phyloP scores from a whole-genome alignment of 1,140 invertebrate genomes.

The Batillaria attramentaria region DNA sequence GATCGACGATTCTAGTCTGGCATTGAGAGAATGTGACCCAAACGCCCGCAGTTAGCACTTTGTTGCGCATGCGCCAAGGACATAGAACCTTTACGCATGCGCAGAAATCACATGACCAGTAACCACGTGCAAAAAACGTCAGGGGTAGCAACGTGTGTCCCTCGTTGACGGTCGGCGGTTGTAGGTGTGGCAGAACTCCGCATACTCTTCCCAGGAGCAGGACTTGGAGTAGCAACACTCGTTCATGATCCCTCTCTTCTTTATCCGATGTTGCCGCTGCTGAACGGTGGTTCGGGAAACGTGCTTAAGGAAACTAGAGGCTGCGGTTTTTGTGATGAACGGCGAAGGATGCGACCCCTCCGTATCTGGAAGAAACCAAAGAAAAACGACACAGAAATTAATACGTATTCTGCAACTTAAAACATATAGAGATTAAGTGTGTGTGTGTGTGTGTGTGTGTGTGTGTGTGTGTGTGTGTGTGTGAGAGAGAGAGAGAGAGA shows the following conservation, averaged over 20 bases:
- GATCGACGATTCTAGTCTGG: too few relatives aligned
- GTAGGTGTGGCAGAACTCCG: slow-evolving; percentile 43
- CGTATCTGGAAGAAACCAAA: not conserved
- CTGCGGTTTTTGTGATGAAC: slow-evolving; percentile 24
- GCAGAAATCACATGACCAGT: not conserved
- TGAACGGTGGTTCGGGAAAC: not conserved
- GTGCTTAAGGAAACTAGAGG: slow-evolving; percentile 20
- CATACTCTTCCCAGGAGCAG: slow-evolving; percentile 50
- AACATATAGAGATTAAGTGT: not conserved
- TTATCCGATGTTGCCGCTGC: not conserved
- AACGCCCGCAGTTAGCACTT: too few relatives aligned
- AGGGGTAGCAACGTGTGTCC: slow-evolving; percentile 28
- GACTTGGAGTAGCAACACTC: slow-evolving; percentile 45
- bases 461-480: slow-evolving; percentile 1
- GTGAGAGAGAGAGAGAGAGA: slow-evolving; percentile 16
- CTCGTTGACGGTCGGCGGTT: slow-evolving; percentile 11
- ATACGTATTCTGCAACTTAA: not conserved
- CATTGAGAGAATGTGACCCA: too few relatives aligned
- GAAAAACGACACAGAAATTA: not conserved
- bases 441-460: slow-evolving; percentile 3
- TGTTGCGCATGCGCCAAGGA: not conserved
- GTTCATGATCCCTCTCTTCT: slow-evolving; percentile 43
- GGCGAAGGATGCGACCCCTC: not conserved
- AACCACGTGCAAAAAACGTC: not conserved
- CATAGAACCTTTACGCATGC: not conserved